A percentile compares a stretch with the other conserved stretches of the same genome.
These are phyloP conservation scores for Eriosoma lanigerum DNA, from an alignment of 1,140 invertebrate species.

Conservation along the genomic window DNA sequence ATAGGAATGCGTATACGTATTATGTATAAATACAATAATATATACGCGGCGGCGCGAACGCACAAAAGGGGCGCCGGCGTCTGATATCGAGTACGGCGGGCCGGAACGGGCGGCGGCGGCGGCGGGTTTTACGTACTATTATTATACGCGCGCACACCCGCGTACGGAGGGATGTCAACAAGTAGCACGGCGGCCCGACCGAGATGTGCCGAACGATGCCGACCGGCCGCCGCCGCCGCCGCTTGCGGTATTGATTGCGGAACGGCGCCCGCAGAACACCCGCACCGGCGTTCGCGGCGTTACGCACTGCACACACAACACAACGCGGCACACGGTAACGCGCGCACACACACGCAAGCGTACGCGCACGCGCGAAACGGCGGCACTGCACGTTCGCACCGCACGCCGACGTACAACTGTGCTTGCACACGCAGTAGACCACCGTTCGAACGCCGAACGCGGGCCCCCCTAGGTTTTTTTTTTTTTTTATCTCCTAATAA, in stretches of 20 bases:
- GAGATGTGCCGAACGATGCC: conserved; percentile 16
- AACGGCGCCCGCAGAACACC: conserved; percentile 44
- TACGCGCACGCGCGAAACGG: background rate
- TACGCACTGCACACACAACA: conserved; percentile 32
- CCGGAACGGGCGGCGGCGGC: background rate
- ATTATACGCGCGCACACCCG: background rate
- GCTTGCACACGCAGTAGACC: conserved; percentile 23
- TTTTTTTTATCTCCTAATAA: background rate
- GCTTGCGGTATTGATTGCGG: conserved; percentile 44
- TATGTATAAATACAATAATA: no score
- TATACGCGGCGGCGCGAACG: background rate
- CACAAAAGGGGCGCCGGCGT: conserved; percentile 41
- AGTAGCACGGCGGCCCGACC: background rate
- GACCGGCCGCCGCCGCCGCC: conserved; percentile 30
- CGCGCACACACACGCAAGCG: background rate
- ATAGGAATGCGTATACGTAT: no score
- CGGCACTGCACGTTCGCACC: background rate
- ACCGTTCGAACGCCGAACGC: conserved; percentile 22
- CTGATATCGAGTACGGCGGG: conserved; percentile 8
- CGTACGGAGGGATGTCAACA: conserved; percentile 44
- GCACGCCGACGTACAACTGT: conserved; percentile 29
- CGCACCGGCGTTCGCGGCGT: conserved; percentile 50
- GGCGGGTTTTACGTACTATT: background rate
- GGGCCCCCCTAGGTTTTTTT: conserved; percentile 22
- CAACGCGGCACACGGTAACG: background rate